Conservation (phyloP, 2,797 vertebrate species). For the Sardinella longiceps region DNA sequence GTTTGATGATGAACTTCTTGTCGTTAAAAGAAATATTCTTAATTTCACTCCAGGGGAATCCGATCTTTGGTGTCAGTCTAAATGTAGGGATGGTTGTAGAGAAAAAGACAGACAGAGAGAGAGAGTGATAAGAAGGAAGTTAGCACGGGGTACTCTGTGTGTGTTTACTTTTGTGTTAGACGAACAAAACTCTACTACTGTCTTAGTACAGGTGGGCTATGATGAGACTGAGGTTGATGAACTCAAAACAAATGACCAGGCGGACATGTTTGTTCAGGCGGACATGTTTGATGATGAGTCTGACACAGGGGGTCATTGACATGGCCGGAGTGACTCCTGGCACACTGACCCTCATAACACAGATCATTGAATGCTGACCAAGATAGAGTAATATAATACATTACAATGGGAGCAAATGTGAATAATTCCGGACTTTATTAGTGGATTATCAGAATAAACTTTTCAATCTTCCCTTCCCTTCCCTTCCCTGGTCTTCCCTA, state of each 20-base stretch:
- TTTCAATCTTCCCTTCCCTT: too few species aligned
- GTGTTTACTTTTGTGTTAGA: not conserved
- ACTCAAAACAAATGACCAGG: constrained; percentile 52
- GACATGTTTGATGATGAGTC: not conserved
- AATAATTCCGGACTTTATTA: too few species aligned
- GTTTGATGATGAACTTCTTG: constrained; percentile 97
- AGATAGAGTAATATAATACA: too few species aligned
- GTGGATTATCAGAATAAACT: too few species aligned
- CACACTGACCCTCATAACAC: constrained; percentile 43
- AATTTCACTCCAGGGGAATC: constrained; percentile 99
- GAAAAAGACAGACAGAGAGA: constrained; percentile 16
- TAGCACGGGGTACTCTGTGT: not conserved
- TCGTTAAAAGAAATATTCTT: constrained; percentile 95
- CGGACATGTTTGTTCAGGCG: constrained; percentile 42
- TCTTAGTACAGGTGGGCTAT: not conserved
- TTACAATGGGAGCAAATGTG: too few species aligned
- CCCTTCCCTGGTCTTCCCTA: too few species aligned
- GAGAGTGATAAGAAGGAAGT: not conserved
- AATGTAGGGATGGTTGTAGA: not conserved
- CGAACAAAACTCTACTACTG: not conserved
- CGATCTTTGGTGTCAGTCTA: constrained; percentile 94
- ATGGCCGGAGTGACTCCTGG: constrained; percentile 42
- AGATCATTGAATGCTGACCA: too few species aligned
- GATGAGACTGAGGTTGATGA: constrained; percentile 47
- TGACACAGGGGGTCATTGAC: constrained; percentile 53